Evolutionary conservation across 2,888 invertebrate genomes (phyloP), one percentile per base, ranked within the genome.

Genomic region (Eretmocerus hayati): DNA sequence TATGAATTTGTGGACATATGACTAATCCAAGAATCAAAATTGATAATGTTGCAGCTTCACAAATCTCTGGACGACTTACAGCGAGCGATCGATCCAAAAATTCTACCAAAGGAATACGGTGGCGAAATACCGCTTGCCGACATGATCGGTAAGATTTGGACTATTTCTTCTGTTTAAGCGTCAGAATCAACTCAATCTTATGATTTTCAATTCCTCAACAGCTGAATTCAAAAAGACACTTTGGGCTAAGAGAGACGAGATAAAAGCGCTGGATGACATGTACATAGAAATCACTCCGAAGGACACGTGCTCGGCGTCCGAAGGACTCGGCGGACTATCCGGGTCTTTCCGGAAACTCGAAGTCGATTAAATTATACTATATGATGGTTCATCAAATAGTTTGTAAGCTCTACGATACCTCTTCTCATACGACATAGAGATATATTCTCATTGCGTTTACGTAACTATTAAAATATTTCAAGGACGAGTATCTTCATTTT

Each of bases 21-120:
- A 35, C 35, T 8, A 35, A 35, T 13, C 5, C 6, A n/a, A 35
- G 15, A 35, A 6, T 13, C 6, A 35, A 35, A 9, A 9, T 9
- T 13, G 16, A 21, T 39, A 38, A 37, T 45, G 31, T 72, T 71
- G 22, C 72, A 86, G 85, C 80, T 90, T 52, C 87, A 90, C 67
- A 84, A 85, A 62, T 81, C 77, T 22, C 67, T 85, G 20, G 83
- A 85, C 6, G 85, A 87, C n/a, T 72, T 90, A 30, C 80, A 80
- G 56, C 77, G 81, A 35, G 79, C 82, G 58, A 77, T 90, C 6
- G 81, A 88, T 65, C 78, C 82, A 20, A 79, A 82, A 51, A 85
- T 90, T 60, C 71, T 92, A 55, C 91, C 91, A 1, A 84, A 85
- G 68, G 91, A 92, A 71, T 91, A 90, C 64, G 91, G 91, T 8